Base-by-base conservation (phyloP, 2,113 vertebrate species). In the Mus pahari region DNA sequence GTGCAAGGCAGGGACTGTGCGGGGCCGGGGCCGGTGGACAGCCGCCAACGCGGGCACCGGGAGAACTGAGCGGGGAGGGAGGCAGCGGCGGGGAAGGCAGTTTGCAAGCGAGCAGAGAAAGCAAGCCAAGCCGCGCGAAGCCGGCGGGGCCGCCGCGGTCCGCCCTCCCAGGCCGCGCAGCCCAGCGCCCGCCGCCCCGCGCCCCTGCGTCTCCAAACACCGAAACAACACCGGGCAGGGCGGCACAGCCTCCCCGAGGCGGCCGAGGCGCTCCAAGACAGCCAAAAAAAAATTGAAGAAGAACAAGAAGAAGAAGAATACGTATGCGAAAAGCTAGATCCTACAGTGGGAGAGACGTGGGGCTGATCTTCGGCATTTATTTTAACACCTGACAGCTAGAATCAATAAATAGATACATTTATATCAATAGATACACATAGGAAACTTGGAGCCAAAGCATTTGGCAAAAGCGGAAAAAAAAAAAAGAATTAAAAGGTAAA, bases 371-470 rank as follows among this genome's bases (percentile, higher is more conserved):
- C 97, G 95, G 97, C 96, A 97, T 98, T 98, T 98, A 98, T 98
- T 97, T 97, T 98, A 98, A 97, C 97, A 97, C 95, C 98, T 97
- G 98, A 96, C 97, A 98, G 92, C 97, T 97, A 97, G 92, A 97
- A 98, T 94, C 96, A 97, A 96, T 96, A 96, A 96, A 98, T 83
- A 98, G 86, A 97, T 87, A 95, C 96, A 97, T 97, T 97, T 86
- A 97, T 94, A 97, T 97, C 97, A 96, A 98, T 89, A 98, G 94
- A 98, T 98, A 98, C 78, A 97, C 86, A 95, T 94, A 97, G 98
- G 97, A 97, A 98, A 98, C 97, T 99, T 98, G 98, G 98, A 98
- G 99, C 99, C 98, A 99, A 97, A 98, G 98, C 98, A 97, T 98
- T 98, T 98, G 95, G 98, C 97, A 97, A 98, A 95, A 98, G 97